Conservation (phyloP, 2,888 invertebrate genomes). For the Synanthedon andrenaeformis region DNA sequence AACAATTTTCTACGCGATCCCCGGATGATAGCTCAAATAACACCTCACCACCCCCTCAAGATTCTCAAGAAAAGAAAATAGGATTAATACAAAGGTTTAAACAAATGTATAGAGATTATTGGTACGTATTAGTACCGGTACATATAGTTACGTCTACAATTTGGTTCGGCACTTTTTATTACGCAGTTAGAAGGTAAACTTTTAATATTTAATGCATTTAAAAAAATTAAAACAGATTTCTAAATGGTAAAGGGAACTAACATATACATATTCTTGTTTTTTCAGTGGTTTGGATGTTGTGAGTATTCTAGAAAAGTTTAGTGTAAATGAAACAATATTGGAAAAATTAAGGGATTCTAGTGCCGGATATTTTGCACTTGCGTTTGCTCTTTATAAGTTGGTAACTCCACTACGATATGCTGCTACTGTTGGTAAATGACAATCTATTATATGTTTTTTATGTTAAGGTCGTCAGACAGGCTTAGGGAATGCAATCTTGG, state of each 20-base stretch:
- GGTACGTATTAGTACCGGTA: constrained; percentile 96
- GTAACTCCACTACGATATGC: constrained; percentile 91
- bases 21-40: constrained; percentile 19
- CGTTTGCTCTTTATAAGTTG: constrained; percentile 94
- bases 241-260: too few species aligned
- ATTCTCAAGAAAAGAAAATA: constrained; percentile 47
- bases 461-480: too few species aligned
- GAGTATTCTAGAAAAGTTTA: constrained; percentile 78
- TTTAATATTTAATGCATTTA: not conserved
- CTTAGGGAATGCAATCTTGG: too few species aligned
- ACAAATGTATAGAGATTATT: constrained; percentile 93
- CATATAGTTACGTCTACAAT: constrained; percentile 88
- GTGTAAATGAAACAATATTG: constrained; percentile 83
- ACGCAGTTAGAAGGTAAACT: constrained; percentile 83
- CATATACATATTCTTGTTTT: constrained; percentile 14
- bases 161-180: constrained; percentile 92
- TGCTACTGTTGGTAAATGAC: constrained; percentile 83
- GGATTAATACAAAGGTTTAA: constrained; percentile 86
- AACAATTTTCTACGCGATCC: constrained; percentile 14
- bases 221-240: too few species aligned
- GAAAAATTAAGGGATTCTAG: constrained; percentile 81
- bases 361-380: constrained; percentile 90
- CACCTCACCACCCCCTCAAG: constrained; percentile 15
- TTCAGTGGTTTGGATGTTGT: constrained; percentile 93
- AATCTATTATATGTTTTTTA: too few species aligned